Evolutionary conservation across 92 coral and sea anemone species (phyloP), one percentile per base, ranked within the genome.

Genomic region (Palythoa heliodiscus): DNA sequence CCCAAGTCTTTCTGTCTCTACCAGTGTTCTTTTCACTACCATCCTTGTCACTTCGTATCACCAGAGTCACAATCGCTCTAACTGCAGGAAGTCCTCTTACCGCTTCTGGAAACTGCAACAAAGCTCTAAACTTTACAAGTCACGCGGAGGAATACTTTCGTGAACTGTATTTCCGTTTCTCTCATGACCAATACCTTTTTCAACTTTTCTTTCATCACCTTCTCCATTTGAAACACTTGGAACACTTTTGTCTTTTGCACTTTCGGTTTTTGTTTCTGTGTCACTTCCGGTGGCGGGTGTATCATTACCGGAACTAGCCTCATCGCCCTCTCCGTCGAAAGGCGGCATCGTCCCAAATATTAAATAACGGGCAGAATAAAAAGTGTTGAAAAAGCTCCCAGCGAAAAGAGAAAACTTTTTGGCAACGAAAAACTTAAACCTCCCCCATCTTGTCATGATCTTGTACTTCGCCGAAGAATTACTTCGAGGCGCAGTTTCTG

Each of bases 351-450:
- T 77, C 54, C 97, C 97, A 67, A 89, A 84, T 24, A 90, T 90
- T 74, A 96, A 85, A 77, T 93, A 95, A 29, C 85, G 83, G 50
- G 89, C 88, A 0, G 99, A 93, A 71, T 96, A 77, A 76, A 89
- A 94, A n/a, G 94, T 76, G 57, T 91, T 91, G 67, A 74, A 53
- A 85, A 94, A 94, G 25, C 83, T 88, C 17, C 77, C 84, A 0
- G 92, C 77, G 68, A 96, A 96, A 9, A 90, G 52, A 39, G 77
- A 77, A 86, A 82, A 79, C 88, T 96, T 96, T 10, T 88, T 25
- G 10, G 58, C 37, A 77, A 82, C 61, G 29, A 94, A 96, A 6
- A 54, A 58, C 16, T 79, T 39, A 66, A 91, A 86, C 64, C 88
- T 89, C 16, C 92, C 89, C 58, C 89, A 63, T 9, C 69, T 60